phyloP scores from a whole-genome alignment of 1,140 invertebrate genomes.

The Radopholus similis region DNA sequence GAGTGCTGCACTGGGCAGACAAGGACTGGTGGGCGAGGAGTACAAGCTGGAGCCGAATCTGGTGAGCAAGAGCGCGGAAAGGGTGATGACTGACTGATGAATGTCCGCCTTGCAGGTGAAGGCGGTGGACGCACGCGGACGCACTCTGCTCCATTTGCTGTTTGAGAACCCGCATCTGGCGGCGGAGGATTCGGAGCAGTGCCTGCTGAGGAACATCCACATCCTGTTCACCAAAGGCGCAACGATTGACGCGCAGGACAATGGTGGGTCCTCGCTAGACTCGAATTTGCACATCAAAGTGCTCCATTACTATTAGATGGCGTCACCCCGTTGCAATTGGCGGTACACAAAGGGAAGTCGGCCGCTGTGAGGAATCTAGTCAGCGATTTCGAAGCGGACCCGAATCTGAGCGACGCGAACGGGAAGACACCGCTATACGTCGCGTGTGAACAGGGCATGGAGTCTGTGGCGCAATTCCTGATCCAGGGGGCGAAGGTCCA shows the following conservation, averaged over 20 bases:
- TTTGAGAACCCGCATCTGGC: conserved; percentile 5
- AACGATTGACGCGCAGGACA: conserved; percentile 2
- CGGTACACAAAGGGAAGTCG: not conserved
- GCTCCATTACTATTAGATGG: not conserved
- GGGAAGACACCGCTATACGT: conserved; percentile 5
- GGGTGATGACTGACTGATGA: not conserved
- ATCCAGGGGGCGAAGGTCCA: not conserved
- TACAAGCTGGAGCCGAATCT: not conserved
- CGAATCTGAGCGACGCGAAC: not conserved
- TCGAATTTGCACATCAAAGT: not conserved
- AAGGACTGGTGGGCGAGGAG: not conserved
- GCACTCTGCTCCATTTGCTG: conserved; percentile 13
- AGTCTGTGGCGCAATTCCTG: not conserved
- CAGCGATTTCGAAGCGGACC: conserved; percentile 1
- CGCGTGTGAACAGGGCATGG: not conserved
- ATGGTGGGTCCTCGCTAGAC: not conserved
- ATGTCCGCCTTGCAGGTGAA: not conserved
- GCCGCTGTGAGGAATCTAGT: conserved; percentile 2
- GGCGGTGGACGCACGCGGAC: not conserved
- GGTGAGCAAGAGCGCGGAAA: not conserved
- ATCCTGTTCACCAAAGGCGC: conserved; percentile 3
- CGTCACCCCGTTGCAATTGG: not conserved
- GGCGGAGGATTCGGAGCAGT: not conserved
- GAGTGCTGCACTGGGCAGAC: not conserved
- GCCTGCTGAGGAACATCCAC: conserved; percentile 6